Evolutionary conservation across 2,888 invertebrate species (phyloP).

Genomic region (Macaria notata): DNA sequence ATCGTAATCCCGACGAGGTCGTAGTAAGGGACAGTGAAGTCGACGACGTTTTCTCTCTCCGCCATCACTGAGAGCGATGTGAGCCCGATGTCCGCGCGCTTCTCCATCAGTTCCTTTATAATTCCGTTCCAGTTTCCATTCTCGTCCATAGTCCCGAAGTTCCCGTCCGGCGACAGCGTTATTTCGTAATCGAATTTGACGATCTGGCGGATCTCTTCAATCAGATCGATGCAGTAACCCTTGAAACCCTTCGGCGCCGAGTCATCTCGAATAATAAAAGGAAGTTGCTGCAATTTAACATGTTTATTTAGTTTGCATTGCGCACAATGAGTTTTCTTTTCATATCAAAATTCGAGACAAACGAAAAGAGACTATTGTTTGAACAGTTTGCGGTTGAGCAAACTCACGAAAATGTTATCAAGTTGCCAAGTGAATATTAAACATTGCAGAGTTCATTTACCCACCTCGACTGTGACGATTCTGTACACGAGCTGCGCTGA

Average conservation of each 20-base stretch:
- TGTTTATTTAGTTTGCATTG: constrained; percentile 1
- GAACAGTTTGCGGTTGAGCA: constrained; percentile 61
- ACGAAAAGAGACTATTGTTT: constrained; percentile 50
- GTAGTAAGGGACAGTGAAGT: constrained; percentile 99
- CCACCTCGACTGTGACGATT: constrained; percentile 92
- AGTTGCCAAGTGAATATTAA: constrained; percentile 54
- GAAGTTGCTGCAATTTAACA: constrained; percentile 84
- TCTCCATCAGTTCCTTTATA: constrained; percentile 90
- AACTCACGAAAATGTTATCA: constrained; percentile 59
- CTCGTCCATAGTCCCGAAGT: constrained; percentile 95
- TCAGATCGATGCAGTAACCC: constrained; percentile 97
- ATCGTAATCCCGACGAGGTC: constrained; percentile 98
- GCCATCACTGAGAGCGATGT: constrained; percentile 98
- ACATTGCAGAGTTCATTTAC: constrained; percentile 69
- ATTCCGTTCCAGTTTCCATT: constrained; percentile 93
- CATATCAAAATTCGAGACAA: constrained; percentile 43
- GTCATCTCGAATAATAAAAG: constrained; percentile 89
- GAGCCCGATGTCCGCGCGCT: constrained; percentile 95
- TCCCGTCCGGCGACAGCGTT: constrained; percentile 88
- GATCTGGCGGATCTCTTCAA: constrained; percentile 92
- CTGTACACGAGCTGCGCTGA: constrained; percentile 93
- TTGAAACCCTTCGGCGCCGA: constrained; percentile 85
- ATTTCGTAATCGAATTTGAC: constrained; percentile 96
- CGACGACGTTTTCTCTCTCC: constrained; percentile 97
- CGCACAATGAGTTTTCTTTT: constrained; percentile 26